Evolutionary conservation across 1,140 invertebrate species (phyloP), one percentile per base, ranked within the genome.

Genomic region (Drosophila pandora): DNA sequence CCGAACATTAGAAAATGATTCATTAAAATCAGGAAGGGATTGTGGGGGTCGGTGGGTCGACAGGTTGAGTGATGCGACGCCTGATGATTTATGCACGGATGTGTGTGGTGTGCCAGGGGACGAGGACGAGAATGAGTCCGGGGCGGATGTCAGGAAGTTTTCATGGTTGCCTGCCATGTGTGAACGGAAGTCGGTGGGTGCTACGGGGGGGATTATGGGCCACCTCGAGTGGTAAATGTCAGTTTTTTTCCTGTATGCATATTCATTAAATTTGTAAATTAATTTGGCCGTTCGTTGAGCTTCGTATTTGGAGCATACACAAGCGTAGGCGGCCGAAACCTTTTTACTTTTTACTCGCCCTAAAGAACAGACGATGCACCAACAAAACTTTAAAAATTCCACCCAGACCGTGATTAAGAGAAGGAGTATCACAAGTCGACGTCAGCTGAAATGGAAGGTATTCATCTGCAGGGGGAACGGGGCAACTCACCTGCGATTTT

Each of bases 401-500:
- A 6, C 60, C 45, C 45, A 50, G 37, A 47, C 64, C 65, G 52
- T 54, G 22, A 39, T 48, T 7, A 23, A n/a, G 63, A 48, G 52
- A 68, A 69, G 48, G 63, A 56, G 65, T 37, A 37, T 30, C 41
- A 47, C 4, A 69, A 69, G 12, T 48, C 63, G 49, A 48, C 41
- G 45, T 69, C 12, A 41, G 41, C 17, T 68, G 62, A 43, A 43
- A 43, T 43, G 23, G 12, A 41, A 17, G 22, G 41, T 5, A 10
- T n/a, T 39, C 28, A 30, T 34, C 7, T 8, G 3, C 2, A 3
- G 13, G 7, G 23, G 67, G 43, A 28, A 50, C 12, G 13, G 32
- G 47, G 39, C 21, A 59, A 89, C 91, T 94, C 92, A 96, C 96
- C 95, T 96, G 96, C 72, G 95, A 96, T 69, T 96, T 96, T 77